Evolutionary conservation across 2,113 vertebrate species (phyloP), one percentile per base, ranked within the genome.

Genomic region (Catharus minimus): DNA sequence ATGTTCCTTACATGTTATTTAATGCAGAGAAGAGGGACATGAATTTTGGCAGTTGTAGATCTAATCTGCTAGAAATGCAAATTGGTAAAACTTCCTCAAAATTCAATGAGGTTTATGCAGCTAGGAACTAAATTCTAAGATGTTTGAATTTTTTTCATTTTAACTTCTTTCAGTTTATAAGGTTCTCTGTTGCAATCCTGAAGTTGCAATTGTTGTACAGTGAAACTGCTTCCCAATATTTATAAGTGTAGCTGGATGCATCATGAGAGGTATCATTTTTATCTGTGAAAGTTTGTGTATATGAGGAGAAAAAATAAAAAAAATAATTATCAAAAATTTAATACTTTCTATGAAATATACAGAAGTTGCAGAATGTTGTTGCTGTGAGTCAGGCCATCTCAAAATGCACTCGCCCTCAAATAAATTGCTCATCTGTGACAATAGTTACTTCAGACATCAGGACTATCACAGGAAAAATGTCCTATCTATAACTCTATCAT

Each of bases 281-380:
- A 21, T 47, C 26, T 62, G 18, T 66, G 43, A 53, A 80, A 61
- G 14, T 61, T 39, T 65, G 2, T 32, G 2, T 21, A 12, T 26
- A 26, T n/a, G 24, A 52, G 3, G 19, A 49, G 2, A 61, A 61
- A 61, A 61, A 12, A 33, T 9, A 33, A 57, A 78, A 64, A 50
- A 68, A 38, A 38, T 36, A 36, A 14, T 7, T 1, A n/a, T 0
- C 5, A 84, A 89, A 74, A 36, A 3, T 0, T 1, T 73, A 41
- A 62, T 79, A 26, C 13, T 60, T 68, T 33, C 10, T 21, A 13
- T 55, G 38, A 92, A 78, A n/a, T 30, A 10, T 15, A n/a, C 15
- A 57, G 26, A 58, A 80, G 16, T 53, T 76, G 13, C 15, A 77
- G 22, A 82, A 73, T 5, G 1, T 36, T 39, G 10, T 55, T 38